Percentiles rank a stretch among this genome's conserved stretches.
Conservation (phyloP, 2,113 vertebrate species). For the Spermophilus dauricus region DNA sequence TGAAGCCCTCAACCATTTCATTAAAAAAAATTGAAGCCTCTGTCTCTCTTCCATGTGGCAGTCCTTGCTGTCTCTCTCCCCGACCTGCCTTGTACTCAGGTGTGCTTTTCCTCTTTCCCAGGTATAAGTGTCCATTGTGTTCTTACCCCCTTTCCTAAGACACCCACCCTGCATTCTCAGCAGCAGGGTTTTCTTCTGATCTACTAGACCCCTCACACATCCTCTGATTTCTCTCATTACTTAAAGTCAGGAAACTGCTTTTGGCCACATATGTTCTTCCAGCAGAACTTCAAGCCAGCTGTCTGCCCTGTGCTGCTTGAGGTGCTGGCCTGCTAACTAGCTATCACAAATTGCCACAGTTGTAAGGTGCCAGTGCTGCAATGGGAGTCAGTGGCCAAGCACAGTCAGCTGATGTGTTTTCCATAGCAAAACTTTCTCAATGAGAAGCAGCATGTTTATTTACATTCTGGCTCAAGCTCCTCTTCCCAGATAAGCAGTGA, state of each 20-base stretch:
- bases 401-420: not conserved
- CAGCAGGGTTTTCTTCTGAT: not conserved
- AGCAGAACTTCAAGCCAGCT: not conserved
- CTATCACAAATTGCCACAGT: not conserved
- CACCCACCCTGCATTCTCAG: not conserved
- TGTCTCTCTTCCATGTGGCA: accelerated
- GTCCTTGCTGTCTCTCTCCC: accelerated
- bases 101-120: not conserved
- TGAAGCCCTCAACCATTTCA: not conserved
- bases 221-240: not conserved
- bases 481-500: not conserved
- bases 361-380: not conserved
- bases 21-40: not conserved
- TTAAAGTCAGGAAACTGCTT: not conserved
- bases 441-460: not conserved
- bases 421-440: not conserved
- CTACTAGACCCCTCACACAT: not conserved
- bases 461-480: not conserved
- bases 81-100: not conserved
- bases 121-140: not conserved
- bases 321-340: not conserved
- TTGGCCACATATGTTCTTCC: not conserved
- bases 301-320: not conserved
- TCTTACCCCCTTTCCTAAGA: not conserved
- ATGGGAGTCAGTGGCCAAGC: not conserved